Percentiles rank a stretch among this genome's conserved stretches.
These are phyloP conservation scores for Drosophila yooni DNA, from an alignment of 2,888 invertebrate genomes.

Conservation along the genomic window DNA sequence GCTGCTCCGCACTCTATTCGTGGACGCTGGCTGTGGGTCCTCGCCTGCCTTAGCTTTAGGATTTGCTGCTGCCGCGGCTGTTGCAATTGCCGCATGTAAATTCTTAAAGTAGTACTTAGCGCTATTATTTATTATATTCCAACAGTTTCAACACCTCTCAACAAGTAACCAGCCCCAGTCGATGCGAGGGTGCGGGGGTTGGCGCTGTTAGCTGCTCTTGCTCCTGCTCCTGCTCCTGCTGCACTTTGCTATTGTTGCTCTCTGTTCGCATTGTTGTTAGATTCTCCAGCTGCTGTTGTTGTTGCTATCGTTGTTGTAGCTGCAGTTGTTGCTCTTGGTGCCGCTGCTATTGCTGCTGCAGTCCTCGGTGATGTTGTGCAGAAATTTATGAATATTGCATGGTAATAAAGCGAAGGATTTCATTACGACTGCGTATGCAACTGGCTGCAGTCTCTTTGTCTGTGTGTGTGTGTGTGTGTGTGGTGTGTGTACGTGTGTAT, in stretches of 20 bases:
- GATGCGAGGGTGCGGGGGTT: background rate
- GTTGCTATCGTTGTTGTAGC: constrained; percentile 36
- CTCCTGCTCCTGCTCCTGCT: constrained; percentile 44
- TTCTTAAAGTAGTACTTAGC: constrained; percentile 83
- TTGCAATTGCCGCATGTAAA: constrained; percentile 81
- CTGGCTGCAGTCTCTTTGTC: constrained; percentile 14
- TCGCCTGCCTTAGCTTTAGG: constrained; percentile 54
- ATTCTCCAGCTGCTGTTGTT: constrained; percentile 19
- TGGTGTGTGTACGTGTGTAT: background rate
- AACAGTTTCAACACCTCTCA: constrained; percentile 83
- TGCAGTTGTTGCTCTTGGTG: constrained; percentile 41
- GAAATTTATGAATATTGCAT: constrained; percentile 81
- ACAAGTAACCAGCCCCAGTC: constrained; percentile 68
- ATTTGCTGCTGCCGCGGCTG: constrained; percentile 62
- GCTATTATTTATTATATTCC: constrained; percentile 84
- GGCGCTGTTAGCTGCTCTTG: background rate
- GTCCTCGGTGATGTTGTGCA: constrained; percentile 64
- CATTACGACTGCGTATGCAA: constrained; percentile 66
- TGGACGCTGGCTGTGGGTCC: constrained; percentile 11
- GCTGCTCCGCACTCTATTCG: background rate
- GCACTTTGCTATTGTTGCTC: constrained; percentile 58
- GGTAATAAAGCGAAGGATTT: constrained; percentile 74
- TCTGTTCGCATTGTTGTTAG: constrained; percentile 44
- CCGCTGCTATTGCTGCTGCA: constrained; percentile 49
- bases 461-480: constrained; percentile 1